Evolutionary conservation across 1,140 invertebrate genomes (phyloP).

Genomic region (Araneus ventricosus): DNA sequence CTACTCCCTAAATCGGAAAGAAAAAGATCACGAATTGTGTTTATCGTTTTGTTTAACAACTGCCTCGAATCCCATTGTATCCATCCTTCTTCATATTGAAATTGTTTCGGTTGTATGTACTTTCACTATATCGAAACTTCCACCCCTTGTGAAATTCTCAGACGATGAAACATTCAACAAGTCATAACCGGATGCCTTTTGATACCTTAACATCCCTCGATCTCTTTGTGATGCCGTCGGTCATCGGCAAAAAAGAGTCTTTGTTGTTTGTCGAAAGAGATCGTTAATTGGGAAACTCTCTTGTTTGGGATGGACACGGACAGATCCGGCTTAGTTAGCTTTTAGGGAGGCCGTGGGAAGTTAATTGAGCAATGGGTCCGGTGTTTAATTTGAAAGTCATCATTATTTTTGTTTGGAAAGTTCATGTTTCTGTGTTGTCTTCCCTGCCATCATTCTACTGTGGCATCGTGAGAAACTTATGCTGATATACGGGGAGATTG

Average conservation of each 20-base stretch:
- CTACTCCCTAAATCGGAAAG: too few species aligned
- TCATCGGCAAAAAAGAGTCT: not conserved
- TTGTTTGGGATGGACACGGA: not conserved
- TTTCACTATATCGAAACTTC: not conserved
- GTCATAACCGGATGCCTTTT: conserved; percentile 1
- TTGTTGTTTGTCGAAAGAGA: not conserved
- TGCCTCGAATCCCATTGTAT: not conserved
- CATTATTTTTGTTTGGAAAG: too few species aligned
- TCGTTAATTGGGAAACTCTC: not conserved
- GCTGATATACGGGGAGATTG: too few species aligned
- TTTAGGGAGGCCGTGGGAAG: not conserved
- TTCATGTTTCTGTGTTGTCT: too few species aligned
- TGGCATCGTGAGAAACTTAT: too few species aligned
- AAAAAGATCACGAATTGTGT: not conserved
- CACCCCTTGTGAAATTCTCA: not conserved
- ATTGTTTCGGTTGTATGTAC: not conserved
- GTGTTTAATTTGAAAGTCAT: too few species aligned
- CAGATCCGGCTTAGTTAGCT: not conserved
- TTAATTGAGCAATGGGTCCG: not conserved
- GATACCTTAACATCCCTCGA: not conserved
- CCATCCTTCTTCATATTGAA: not conserved
- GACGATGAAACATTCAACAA: not conserved
- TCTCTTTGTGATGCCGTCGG: not conserved
- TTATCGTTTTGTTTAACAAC: conserved; percentile 1
- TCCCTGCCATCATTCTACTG: too few species aligned